Percentiles rank a stretch among this genome's conserved stretches.
Evolutionary conservation across 2,888 invertebrate genomes (phyloP).

Genomic region (Patella ulyssiponensis): DNA sequence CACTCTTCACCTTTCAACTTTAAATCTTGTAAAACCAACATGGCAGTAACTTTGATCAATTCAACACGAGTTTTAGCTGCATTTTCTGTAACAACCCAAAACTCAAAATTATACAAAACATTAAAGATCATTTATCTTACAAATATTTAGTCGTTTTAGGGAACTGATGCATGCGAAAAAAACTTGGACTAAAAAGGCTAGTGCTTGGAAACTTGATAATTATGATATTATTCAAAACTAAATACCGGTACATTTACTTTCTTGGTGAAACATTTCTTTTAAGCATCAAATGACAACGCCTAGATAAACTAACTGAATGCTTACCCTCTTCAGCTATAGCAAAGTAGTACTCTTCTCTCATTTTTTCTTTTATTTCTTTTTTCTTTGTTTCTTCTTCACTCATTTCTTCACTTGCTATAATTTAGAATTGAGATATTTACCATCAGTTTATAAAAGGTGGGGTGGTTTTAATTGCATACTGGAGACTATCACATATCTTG

Average conservation of each 20-base stretch:
- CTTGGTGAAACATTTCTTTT: no score
- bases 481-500: neutral
- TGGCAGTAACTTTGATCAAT: slow-evolving; percentile 60
- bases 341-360: slow-evolving; percentile 68
- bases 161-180: neutral
- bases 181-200: no score
- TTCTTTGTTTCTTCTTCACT: slow-evolving; percentile 68
- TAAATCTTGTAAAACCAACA: slow-evolving; percentile 62
- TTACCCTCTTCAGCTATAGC: slow-evolving; percentile 69
- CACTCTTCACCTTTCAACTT: slow-evolving; percentile 66
- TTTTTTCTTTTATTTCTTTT: slow-evolving; percentile 59
- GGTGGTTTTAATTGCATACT: neutral
- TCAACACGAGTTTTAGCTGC: slow-evolving; percentile 63
- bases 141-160: neutral
- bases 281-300: no score
- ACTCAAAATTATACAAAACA: neutral
- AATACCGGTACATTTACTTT: no score
- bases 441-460: no score
- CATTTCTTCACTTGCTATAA: slow-evolving; percentile 53
- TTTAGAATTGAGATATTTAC: neutral
- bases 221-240: no score
- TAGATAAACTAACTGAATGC: neutral
- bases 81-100: slow-evolving; percentile 42
- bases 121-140: neutral
- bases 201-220: no score